Conservation (phyloP, 1,140 invertebrate genomes). For the Heterodera schachtii region DNA sequence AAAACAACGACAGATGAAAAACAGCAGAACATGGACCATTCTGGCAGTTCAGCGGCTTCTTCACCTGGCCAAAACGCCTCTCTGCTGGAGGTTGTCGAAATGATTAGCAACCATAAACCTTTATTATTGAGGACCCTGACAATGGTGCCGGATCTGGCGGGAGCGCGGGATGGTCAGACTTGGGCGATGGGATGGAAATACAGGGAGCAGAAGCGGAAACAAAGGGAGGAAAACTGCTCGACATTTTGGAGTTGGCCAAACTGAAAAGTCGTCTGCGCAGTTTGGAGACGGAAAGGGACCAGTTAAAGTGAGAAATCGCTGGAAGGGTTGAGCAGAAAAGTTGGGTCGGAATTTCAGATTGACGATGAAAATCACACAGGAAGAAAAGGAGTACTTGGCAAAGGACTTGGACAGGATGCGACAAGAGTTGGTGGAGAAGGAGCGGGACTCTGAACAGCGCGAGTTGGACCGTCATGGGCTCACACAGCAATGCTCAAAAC, state of each 20-base stretch:
- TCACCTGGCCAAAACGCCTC: neutral
- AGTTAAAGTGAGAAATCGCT: slow-evolving; percentile 11
- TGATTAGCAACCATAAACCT: neutral
- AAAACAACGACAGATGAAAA: neutral
- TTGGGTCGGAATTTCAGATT: slow-evolving; percentile 26
- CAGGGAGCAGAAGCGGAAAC: slow-evolving; percentile 8
- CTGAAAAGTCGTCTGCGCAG: slow-evolving; percentile 36
- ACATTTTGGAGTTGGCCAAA: slow-evolving; percentile 40
- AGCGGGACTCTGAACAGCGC: slow-evolving; percentile 30
- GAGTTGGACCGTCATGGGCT: slow-evolving; percentile 34
- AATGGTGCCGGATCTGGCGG: slow-evolving; percentile 38
- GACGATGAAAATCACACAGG: slow-evolving; percentile 25
- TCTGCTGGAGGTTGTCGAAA: slow-evolving; percentile 19
- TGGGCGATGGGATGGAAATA: slow-evolving; percentile 32
- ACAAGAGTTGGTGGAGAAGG: slow-evolving; percentile 37
- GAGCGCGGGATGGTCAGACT: slow-evolving; percentile 42
- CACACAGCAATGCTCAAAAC: slow-evolving; percentile 31
- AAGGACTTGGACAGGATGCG: slow-evolving; percentile 33
- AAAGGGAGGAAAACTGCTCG: slow-evolving; percentile 4
- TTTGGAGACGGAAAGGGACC: slow-evolving; percentile 37
- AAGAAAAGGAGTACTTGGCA: slow-evolving; percentile 36
- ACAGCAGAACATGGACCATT: neutral
- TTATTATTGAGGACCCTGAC: slow-evolving; percentile 33
- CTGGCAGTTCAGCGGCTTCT: neutral
- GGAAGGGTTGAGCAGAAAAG: neutral